phyloP scores from a whole-genome alignment of 1,140 invertebrate species.

The Orius laevigatus region DNA sequence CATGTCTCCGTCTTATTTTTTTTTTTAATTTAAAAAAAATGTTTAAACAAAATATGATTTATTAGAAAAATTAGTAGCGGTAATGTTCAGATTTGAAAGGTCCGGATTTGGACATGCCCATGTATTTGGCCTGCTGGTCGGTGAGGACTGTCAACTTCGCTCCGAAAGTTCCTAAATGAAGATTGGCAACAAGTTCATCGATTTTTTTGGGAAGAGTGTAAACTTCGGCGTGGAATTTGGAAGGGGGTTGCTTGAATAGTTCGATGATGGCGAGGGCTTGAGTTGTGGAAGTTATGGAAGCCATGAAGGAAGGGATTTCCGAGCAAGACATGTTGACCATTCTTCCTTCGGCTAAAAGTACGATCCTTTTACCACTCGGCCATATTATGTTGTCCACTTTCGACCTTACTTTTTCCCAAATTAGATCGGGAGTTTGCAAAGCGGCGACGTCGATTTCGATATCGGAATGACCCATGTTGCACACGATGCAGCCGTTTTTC shows the following conservation, averaged over 20 bases:
- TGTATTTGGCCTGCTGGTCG: slow-evolving; percentile 95
- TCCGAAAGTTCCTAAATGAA: slow-evolving; percentile 92
- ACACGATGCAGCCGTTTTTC: slow-evolving; percentile 92
- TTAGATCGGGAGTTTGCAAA: slow-evolving; percentile 78
- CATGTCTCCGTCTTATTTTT: too few species aligned
- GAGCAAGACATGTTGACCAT: slow-evolving; percentile 93
- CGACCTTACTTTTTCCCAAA: slow-evolving; percentile 95
- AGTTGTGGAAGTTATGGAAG: slow-evolving; percentile 86
- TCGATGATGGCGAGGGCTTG: slow-evolving; percentile 92
- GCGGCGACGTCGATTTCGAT: slow-evolving; percentile 93
- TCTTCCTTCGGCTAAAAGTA: slow-evolving; percentile 85
- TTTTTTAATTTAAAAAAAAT: too few species aligned
- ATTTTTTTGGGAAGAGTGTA: slow-evolving; percentile 97
- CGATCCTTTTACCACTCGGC: slow-evolving; percentile 81
- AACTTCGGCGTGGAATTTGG: slow-evolving; percentile 91
- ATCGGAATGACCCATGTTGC: slow-evolving; percentile 97
- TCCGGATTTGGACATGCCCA: slow-evolving; percentile 92
- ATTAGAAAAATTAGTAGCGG: slow-evolving; percentile 36
- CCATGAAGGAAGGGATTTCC: slow-evolving; percentile 92
- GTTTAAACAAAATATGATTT: too few species aligned
- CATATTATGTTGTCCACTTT: slow-evolving; percentile 96
- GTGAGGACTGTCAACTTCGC: slow-evolving; percentile 89
- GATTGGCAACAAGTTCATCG: slow-evolving; percentile 94
- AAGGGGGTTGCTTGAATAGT: slow-evolving; percentile 83
- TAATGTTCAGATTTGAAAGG: slow-evolving; percentile 99